Evolutionary conservation across 1,140 invertebrate species (phyloP), one percentile per base, ranked within the genome.

Genomic region (Bombus difficillimus): DNA sequence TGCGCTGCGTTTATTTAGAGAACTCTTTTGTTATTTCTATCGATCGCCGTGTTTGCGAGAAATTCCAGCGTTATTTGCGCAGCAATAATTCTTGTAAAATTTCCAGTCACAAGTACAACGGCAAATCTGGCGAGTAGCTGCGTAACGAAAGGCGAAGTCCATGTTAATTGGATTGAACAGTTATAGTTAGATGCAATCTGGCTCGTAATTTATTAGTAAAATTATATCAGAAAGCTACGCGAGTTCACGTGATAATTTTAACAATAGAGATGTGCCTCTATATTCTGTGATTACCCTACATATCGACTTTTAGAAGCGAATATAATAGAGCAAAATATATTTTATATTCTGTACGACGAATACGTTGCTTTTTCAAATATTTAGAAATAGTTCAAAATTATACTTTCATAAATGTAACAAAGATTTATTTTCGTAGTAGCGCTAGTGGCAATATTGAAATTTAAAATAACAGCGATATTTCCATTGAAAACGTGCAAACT

Each of bases 211-310:
- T 37, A 15, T 10, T 37, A 22, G 6, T 37, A 34, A 37, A 68
- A 37, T 68, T 22, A 2, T 68, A 68, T 32, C 32, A 8, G 64
- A 9, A 85, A 88, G 84, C 62, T 32, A 64, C n/a, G 13, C 13
- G 1, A 15, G n/a, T 64, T 32, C n/a, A 64, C 62, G 62, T 32
- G n/a, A 32, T 64, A 32, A 64, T 32, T 64, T 64, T 15, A 64
- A 15, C n/a, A 32, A 64, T 32, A 8, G 28, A 2, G 13, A 64
- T 18, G 13, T 64, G 5, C 1, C 13, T 12, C n/a, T 15, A n/a
- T n/a, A 28, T 28, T n/a, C 3, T 13, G 28, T 13, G n/a, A 64
- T 64, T 62, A 13, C 12, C 12, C 28, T 12, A n/a, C 10, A 13
- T 66, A 3, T 66, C 13, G 15, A 66, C 13, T 66, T 32, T 66